phyloP scores from a whole-genome alignment of 2,797 vertebrate species.

The Spinus olivaceus region DNA sequence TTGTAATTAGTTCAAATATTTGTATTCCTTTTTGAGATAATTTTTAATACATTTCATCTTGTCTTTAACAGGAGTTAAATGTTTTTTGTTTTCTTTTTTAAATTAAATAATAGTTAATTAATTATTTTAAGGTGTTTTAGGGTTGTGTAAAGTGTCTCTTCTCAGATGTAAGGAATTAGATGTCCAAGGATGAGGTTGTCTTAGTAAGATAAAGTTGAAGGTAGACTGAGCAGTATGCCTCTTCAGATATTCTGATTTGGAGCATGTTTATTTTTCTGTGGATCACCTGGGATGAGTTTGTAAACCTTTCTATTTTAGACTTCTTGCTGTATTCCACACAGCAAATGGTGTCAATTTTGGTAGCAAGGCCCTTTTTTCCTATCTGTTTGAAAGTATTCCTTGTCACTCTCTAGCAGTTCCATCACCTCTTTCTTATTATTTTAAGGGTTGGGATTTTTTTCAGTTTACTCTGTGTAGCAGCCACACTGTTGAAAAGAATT shows the following conservation, averaged over 20 bases:
- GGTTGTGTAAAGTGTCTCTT: background rate
- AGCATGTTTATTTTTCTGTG: background rate
- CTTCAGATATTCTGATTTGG: background rate
- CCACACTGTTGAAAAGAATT: background rate
- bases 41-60: background rate
- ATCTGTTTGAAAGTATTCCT: background rate
- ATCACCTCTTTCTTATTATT: background rate
- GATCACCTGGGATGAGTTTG: background rate
- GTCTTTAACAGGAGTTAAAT: background rate
- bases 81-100: rapidly evolving
- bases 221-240: background rate
- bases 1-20: background rate
- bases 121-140: background rate
- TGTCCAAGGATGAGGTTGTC: background rate
- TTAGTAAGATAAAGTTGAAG: background rate
- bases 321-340: background rate
- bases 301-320: background rate
- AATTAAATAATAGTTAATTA: background rate
- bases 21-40: background rate
- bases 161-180: background rate
- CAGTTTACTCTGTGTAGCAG: background rate
- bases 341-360: background rate
- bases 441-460: background rate
- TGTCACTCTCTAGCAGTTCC: background rate
- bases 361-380: background rate